phyloP scores from a whole-genome alignment of 1,140 invertebrate species.

The Drosophila triauraria region DNA sequence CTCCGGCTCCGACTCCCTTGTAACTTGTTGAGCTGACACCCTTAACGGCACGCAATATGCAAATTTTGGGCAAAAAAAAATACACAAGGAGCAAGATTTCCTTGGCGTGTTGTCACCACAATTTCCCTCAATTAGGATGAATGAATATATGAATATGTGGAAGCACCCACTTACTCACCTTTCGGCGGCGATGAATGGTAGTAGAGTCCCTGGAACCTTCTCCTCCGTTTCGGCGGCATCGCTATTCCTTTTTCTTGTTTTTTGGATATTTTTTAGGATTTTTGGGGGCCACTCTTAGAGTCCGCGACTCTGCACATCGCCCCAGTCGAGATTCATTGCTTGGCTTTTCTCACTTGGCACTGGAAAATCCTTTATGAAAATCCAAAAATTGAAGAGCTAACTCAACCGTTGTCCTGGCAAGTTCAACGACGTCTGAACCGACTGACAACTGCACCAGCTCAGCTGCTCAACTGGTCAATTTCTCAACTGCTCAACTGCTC shows the following conservation, averaged over 20 bases:
- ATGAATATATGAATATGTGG: slow-evolving; percentile 34
- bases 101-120: slow-evolving; percentile 58
- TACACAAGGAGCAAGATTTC: not conserved
- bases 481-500: slow-evolving; percentile 5
- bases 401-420: slow-evolving; percentile 52
- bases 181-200: slow-evolving; percentile 87
- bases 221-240: slow-evolving; percentile 81
- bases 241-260: not conserved
- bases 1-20: slow-evolving; percentile 8
- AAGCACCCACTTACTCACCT: slow-evolving; percentile 82
- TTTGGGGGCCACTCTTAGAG: slow-evolving; percentile 33
- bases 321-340: slow-evolving; percentile 53
- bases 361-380: slow-evolving; percentile 4
- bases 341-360: slow-evolving; percentile 36
- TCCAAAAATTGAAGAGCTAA: not conserved
- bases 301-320: slow-evolving; percentile 62
- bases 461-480: slow-evolving; percentile 20
- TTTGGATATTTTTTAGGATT: not conserved
- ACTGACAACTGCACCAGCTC: slow-evolving; percentile 36
- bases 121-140: slow-evolving; percentile 70
- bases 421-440: slow-evolving; percentile 72
- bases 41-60: slow-evolving; percentile 74
- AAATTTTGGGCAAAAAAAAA: slow-evolving; percentile 63
- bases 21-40: slow-evolving; percentile 72
- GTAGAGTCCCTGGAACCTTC: slow-evolving; percentile 86